Evolutionary conservation across 1,140 invertebrate genomes (phyloP).

Genomic region (Diploscapter pachys): DNA sequence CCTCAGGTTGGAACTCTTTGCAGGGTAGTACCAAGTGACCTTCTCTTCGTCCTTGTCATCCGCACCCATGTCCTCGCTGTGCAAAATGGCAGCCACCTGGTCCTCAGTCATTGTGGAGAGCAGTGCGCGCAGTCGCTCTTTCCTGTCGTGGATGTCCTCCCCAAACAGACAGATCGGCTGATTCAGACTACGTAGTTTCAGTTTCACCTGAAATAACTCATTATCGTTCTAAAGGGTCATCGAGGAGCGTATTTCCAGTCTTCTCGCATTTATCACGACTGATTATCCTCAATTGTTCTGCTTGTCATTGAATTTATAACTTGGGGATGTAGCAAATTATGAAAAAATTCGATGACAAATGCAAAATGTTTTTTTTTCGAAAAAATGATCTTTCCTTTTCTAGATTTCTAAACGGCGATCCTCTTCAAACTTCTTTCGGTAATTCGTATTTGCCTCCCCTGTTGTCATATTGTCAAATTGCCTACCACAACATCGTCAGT

Average conservation of each 20-base stretch:
- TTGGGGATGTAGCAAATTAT: too few species aligned
- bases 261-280: too few species aligned
- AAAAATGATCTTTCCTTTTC: too few species aligned
- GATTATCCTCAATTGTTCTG: neutral
- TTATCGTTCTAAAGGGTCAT: neutral
- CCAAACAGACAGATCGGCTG: conserved; percentile 58
- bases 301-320: neutral
- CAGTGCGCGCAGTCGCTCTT: conserved; percentile 50
- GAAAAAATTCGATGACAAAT: too few species aligned
- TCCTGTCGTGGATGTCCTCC: conserved; percentile 54
- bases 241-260: neutral
- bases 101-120: conserved; percentile 52
- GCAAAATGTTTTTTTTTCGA: too few species aligned
- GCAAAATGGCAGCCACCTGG: conserved; percentile 48
- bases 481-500: conserved; percentile 48
- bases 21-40: conserved; percentile 46
- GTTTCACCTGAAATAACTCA: conserved; percentile 45
- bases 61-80: conserved; percentile 30
- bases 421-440: neutral
- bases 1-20: conserved; percentile 48
- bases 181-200: conserved; percentile 52
- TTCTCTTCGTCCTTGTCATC: conserved; percentile 46
- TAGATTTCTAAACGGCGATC: neutral
- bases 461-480: neutral
- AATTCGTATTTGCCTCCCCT: too few species aligned